Evolutionary conservation across 1,140 invertebrate genomes (phyloP).

Genomic region (Trinorchestia longiramus): DNA sequence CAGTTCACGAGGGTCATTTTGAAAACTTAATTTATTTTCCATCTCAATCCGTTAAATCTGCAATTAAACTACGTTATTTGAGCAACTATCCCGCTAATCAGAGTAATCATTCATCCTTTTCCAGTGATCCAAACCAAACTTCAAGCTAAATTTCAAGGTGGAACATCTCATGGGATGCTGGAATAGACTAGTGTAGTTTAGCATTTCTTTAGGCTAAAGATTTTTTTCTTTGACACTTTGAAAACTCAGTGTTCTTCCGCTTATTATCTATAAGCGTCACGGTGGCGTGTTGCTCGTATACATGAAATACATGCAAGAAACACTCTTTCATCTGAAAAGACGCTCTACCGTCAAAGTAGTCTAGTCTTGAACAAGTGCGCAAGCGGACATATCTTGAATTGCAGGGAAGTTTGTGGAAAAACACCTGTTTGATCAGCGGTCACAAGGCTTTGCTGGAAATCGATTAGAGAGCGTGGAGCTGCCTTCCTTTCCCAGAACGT

Average conservation of each 20-base stretch:
- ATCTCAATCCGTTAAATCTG: not conserved
- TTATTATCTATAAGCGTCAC: not conserved
- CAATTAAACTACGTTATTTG: not conserved
- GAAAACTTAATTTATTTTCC: not conserved
- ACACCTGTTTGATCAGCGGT: slow-evolving; percentile 6
- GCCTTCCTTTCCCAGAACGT: not conserved
- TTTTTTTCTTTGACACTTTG: not conserved
- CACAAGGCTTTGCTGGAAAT: not conserved
- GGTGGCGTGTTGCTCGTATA: not conserved
- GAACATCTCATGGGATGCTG: not conserved
- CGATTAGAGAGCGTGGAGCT: not conserved
- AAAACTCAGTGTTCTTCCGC: not conserved
- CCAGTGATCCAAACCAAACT: not conserved
- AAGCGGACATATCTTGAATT: not conserved
- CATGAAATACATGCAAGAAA: not conserved
- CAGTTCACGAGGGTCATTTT: no score
- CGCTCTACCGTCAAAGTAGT: not conserved
- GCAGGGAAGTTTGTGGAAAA: not conserved
- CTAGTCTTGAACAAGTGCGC: not conserved
- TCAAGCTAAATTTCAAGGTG: not conserved
- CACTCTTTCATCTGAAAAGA: not conserved
- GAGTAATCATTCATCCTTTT: not conserved
- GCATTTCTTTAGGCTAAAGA: not conserved
- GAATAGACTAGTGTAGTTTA: not conserved
- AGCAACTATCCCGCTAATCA: not conserved